Percentiles rank a stretch among this genome's conserved stretches.
Evolutionary conservation across 1,140 invertebrate species (phyloP).

Genomic region (Melitaea cinxia): DNA sequence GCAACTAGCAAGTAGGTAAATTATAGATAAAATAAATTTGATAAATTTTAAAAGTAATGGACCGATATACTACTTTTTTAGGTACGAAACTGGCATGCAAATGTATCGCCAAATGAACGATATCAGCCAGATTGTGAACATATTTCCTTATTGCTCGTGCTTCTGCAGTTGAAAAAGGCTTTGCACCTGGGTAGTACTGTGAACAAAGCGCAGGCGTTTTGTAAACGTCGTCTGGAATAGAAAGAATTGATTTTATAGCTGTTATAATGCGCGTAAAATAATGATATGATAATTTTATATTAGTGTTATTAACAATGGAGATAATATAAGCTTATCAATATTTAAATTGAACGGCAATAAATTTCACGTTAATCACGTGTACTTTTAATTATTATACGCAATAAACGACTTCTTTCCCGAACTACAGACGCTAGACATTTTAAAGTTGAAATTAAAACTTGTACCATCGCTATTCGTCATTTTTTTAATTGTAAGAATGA

Average conservation of each 20-base stretch:
- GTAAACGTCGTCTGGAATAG: slow-evolving; percentile 61
- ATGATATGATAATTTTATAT: slow-evolving; percentile 1
- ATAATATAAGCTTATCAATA: slow-evolving; percentile 8
- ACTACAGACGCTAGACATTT: too few relatives aligned
- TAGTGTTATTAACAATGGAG: slow-evolving; percentile 20
- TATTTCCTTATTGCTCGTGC: slow-evolving; percentile 61
- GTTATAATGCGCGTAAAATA: slow-evolving; percentile 5
- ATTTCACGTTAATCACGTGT: background rate
- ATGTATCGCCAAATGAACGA: slow-evolving; percentile 64
- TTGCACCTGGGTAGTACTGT: slow-evolving; percentile 59
- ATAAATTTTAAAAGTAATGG: too few relatives aligned
- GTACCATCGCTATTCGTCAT: too few relatives aligned
- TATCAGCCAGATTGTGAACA: slow-evolving; percentile 53
- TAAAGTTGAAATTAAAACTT: too few relatives aligned
- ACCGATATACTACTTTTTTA: slow-evolving; percentile 56
- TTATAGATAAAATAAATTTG: too few relatives aligned
- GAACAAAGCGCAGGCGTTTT: slow-evolving; percentile 64
- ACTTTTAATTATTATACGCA: background rate
- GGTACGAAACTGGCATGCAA: slow-evolving; percentile 66
- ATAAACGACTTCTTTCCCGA: too few relatives aligned
- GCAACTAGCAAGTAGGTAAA: too few relatives aligned
- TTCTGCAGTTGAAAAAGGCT: slow-evolving; percentile 64
- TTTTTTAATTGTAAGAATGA: too few relatives aligned
- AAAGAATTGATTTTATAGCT: background rate
- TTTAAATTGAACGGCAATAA: background rate